A percentile compares a stretch with the other conserved stretches of the same genome.
Evolutionary conservation across 35 echinoderm and acorn worm species (phyloP).

Genomic region (Diadema setosum): DNA sequence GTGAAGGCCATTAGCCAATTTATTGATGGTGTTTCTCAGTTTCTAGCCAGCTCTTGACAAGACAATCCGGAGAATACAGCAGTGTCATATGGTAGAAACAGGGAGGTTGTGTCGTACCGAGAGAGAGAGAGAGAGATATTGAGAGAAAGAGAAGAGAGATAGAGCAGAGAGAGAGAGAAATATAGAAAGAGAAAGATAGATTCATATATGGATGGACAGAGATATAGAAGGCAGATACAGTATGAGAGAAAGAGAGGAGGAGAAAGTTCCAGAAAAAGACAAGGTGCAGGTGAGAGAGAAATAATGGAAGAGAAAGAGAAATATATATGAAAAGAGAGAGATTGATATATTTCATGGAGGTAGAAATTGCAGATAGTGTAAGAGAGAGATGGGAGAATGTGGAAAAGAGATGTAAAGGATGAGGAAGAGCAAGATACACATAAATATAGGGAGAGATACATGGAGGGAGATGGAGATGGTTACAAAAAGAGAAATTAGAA

Average conservation of each 20-base stretch:
- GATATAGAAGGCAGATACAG: background rate
- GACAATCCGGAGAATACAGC: too few species aligned
- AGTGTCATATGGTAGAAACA: too few species aligned
- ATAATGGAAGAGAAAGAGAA: background rate
- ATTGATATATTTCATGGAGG: background rate
- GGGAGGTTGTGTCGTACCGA: too few species aligned
- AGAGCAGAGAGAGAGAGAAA: background rate
- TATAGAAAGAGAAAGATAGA: background rate
- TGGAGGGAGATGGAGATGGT: background rate
- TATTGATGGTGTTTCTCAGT: background rate
- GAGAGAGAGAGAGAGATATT: too few species aligned
- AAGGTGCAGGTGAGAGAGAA: background rate
- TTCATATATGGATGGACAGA: background rate
- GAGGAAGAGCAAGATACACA: background rate
- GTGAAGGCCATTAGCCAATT: slow-evolving; percentile 6
- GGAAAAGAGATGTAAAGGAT: background rate
- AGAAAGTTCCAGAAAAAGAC: background rate
- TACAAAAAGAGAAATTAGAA: too few species aligned
- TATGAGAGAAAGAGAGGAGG: background rate
- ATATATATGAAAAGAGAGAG: background rate
- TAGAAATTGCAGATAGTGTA: too few species aligned
- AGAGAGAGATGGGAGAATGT: background rate
- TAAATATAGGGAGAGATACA: background rate
- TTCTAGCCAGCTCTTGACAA: background rate
- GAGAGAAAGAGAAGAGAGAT: too few species aligned